Conservation (phyloP, 2,113 vertebrate genomes). For the Zosterops pallidus region DNA sequence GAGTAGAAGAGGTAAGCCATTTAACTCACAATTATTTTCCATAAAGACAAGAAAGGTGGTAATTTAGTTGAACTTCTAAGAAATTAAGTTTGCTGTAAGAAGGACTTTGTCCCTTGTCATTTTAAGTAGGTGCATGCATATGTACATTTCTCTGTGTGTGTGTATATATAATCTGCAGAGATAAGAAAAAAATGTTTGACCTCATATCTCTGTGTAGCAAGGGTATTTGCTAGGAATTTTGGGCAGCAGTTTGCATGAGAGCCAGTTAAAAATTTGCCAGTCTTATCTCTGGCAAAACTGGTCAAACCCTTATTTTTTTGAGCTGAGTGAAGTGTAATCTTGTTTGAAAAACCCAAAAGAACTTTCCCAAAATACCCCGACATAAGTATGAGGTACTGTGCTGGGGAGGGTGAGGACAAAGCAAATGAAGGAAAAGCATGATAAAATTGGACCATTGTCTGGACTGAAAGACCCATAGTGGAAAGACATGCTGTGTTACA, state of each 20-base stretch:
- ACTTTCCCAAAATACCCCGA: neutral
- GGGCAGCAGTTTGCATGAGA: neutral
- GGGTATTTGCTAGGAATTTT: neutral
- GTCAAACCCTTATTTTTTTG: neutral
- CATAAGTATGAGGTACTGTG: neutral
- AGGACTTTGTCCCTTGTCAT: neutral
- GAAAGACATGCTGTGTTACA: neutral
- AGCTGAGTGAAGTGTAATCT: neutral
- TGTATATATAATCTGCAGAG: neutral
- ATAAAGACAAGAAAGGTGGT: neutral
- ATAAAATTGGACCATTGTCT: neutral
- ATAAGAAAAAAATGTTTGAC: neutral
- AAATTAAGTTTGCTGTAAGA: neutral
- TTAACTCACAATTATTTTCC: neutral
- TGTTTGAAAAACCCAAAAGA: neutral
- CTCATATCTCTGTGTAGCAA: neutral
- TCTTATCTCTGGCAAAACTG: neutral
- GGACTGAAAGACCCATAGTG: neutral
- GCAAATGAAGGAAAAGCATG: neutral
- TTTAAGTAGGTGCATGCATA: neutral
- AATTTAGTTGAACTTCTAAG: neutral
- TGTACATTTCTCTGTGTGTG: neutral
- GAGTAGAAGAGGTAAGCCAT: neutral
- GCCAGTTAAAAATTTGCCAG: neutral
- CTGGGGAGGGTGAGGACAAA: neutral